Base-by-base conservation (phyloP, 2,797 vertebrate species). In the Gallinago nigripennis region DNA sequence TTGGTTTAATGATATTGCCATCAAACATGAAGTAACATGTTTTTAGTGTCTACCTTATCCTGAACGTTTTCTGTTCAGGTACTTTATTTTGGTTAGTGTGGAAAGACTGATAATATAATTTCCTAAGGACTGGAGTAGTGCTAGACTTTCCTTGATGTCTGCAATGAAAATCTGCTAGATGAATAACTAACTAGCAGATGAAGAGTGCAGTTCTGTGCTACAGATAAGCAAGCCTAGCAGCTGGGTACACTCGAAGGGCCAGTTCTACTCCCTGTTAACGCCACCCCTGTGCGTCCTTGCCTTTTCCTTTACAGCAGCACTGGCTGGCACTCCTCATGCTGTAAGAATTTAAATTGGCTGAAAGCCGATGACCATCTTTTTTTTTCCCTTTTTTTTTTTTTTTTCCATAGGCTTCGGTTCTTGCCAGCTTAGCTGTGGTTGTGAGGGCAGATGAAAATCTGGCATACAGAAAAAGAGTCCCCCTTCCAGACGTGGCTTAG, bases 141-240 rank as follows among this genome's bases (percentile, higher is more conserved):
- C 35, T 80, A 91, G 86, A 50, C 81, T 89, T 84, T 18, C 71
- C 82, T 8, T 93, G 88, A 83, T 94, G 94, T 95, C 71, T 96
- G 77, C 37, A 86, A 48, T 88, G 84, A 82, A 61, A 75, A 79
- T 78, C 48, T 91, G 76, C 92, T 46, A 10, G 89, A 31, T 87
- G 88, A 91, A 73, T 95, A 89, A 92, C 64, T 86, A 78, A 37
- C 48, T 50, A 79, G 75, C 37, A 91, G 86, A 91, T 89, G 80
- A 68, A 87, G 92, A 93, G 88, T 75, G 83, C 78, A 88, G 92
- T 79, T 90, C 82, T 58, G 35, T 73, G 57, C 76, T 82, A 14
- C 60, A 95, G 93, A 96, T 96, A 96, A 95, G 94, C 79, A 56
- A 56, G 80, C 46, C 61, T 35, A 57, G 86, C 90, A 95, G 95